phyloP scores from a whole-genome alignment of 2,797 vertebrate genomes.

The Scarus forsteni region DNA sequence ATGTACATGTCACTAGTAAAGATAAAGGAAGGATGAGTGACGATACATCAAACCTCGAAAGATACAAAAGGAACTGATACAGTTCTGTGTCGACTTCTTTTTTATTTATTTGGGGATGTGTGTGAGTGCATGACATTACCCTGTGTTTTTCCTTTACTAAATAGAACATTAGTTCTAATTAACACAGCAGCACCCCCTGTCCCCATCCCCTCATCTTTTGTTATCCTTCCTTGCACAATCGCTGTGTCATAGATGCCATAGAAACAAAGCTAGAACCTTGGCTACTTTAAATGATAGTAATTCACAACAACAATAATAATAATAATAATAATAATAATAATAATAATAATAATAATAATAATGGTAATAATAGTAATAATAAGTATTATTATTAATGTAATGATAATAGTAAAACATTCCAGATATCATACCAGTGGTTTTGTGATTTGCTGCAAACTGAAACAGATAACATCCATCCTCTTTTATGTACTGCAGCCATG shows the following conservation, averaged over 20 bases:
- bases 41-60: slow-evolving; percentile 22
- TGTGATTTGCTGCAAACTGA: too few species aligned
- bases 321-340: too few species aligned
- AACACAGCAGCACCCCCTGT: slow-evolving; percentile 13
- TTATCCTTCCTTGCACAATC: slow-evolving; percentile 35
- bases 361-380: too few species aligned
- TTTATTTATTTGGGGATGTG: slow-evolving; percentile 12
- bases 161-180: slow-evolving; percentile 50
- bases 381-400: too few species aligned
- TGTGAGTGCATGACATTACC: neutral
- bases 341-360: too few species aligned
- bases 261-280: slow-evolving; percentile 2
- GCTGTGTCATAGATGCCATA: slow-evolving; percentile 1
- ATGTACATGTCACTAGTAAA: slow-evolving; percentile 56
- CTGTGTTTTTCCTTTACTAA: slow-evolving; percentile 32
- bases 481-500: too few species aligned
- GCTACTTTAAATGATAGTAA: neutral
- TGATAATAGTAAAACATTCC: too few species aligned
- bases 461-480: too few species aligned
- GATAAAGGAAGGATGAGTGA: slow-evolving; percentile 22
- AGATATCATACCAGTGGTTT: too few species aligned
- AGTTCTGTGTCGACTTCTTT: slow-evolving; percentile 7
- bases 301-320: too few species aligned
- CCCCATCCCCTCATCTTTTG: slow-evolving; percentile 13
- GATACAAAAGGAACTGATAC: neutral